phyloP scores from a whole-genome alignment of 1,140 invertebrate genomes.

The Palaemon carinicauda region DNA sequence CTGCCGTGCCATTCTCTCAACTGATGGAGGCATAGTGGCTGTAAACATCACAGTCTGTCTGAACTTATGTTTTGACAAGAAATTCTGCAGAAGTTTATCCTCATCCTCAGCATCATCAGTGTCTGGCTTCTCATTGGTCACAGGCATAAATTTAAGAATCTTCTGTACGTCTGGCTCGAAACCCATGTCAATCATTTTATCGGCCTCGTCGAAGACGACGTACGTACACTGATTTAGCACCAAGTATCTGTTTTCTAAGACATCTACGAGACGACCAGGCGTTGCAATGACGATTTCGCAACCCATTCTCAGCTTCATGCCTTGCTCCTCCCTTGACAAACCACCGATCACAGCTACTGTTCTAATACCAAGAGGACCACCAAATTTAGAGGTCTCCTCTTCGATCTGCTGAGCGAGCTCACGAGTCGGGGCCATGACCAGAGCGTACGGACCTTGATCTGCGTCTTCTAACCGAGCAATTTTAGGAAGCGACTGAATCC shows the following conservation, averaged over 20 bases:
- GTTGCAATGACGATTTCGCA: slow-evolving; percentile 99
- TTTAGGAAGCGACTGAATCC: slow-evolving; percentile 98
- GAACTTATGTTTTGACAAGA: slow-evolving; percentile 97
- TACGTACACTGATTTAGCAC: slow-evolving; percentile 96
- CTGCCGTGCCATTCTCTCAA: slow-evolving; percentile 93
- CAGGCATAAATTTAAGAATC: slow-evolving; percentile 98
- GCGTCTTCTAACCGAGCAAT: slow-evolving; percentile 91
- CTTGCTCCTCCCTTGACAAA: slow-evolving; percentile 96
- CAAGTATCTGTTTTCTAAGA: slow-evolving; percentile 97
- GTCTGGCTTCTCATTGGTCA: slow-evolving; percentile 98
- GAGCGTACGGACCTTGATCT: slow-evolving; percentile 95
- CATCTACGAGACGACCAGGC: slow-evolving; percentile 98
- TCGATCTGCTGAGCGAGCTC: slow-evolving; percentile 99
- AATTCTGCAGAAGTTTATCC: slow-evolving; percentile 88
- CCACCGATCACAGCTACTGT: slow-evolving; percentile 96
- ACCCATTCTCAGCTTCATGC: slow-evolving; percentile 93
- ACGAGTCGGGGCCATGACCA: slow-evolving; percentile 97
- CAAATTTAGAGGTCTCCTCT: slow-evolving; percentile 98
- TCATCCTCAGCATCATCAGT: slow-evolving; percentile 98
- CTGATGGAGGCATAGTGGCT: slow-evolving; percentile 98
- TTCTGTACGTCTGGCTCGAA: slow-evolving; percentile 95
- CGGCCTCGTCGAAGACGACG: slow-evolving; percentile 93
- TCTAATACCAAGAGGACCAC: slow-evolving; percentile 89
- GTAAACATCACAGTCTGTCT: slow-evolving; percentile 99
- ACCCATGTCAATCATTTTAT: slow-evolving; percentile 99